phyloP scores from a whole-genome alignment of 2,888 invertebrate genomes.

The Dione vanillae region DNA sequence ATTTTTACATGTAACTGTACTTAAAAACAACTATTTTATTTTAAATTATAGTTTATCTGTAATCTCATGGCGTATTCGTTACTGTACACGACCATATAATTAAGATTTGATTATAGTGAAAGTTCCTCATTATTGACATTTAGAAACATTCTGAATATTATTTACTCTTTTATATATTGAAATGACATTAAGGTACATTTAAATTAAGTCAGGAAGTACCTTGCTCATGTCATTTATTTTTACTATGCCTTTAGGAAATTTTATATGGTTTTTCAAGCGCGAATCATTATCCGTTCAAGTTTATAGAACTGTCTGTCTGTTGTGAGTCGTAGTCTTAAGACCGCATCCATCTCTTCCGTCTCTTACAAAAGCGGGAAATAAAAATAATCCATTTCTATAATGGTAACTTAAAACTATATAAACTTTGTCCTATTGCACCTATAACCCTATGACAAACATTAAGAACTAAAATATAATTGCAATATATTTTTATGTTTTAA shows the following conservation, averaged over 20 bases:
- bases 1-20: background rate
- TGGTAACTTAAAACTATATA: too few relatives aligned
- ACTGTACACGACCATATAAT: slow-evolving; percentile 71
- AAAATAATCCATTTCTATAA: too few relatives aligned
- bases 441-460: too few relatives aligned
- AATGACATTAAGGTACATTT: background rate
- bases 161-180: background rate
- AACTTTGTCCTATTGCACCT: too few relatives aligned
- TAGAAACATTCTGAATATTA: slow-evolving; percentile 3
- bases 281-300: too few relatives aligned
- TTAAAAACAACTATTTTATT: background rate
- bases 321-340: too few relatives aligned
- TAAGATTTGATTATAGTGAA: slow-evolving; percentile 40
- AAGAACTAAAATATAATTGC: too few relatives aligned
- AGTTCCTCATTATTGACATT: slow-evolving; percentile 19
- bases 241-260: background rate
- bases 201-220: background rate
- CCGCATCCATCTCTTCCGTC: too few relatives aligned
- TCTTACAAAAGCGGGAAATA: too few relatives aligned
- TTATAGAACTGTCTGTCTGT: too few relatives aligned
- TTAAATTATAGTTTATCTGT: slow-evolving; percentile 33
- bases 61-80: slow-evolving; percentile 56
- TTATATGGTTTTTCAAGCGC: background rate
- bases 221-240: background rate
- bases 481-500: too few relatives aligned